Base-by-base conservation (phyloP, 53 echinoderm and acorn worm genomes). In the Patiria pectinifera region DNA sequence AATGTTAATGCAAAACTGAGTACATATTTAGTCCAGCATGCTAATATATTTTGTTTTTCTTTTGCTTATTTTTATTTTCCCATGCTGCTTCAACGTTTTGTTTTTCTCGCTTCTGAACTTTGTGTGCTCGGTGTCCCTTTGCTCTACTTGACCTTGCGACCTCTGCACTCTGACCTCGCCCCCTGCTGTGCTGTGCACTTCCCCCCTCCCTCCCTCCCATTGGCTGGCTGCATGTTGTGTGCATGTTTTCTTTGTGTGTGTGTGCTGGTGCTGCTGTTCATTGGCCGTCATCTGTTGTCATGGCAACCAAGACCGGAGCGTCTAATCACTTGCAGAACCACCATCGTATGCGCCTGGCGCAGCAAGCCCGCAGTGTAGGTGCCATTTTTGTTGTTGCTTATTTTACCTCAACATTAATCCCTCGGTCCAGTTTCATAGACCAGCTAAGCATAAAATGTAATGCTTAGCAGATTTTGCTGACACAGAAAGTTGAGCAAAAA, bases 361-460 rank as follows among this genome's bases (percentile, higher is more conserved):
- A 90, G 21, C 90, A 90, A 18, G 90, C 44, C 24, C 90, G 62
- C 21, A 90, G 90, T 90, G 90, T 90, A 90, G 90, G 90, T 90
- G 86, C 74, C 75, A 72, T 75, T 85, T 11, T 85, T 61, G 49
- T 23, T 53, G 14, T 82, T 53, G 53, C 53, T 53, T 5, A 53
- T 53, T 5, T 53, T 6, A 53, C 53, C 53, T 53, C 53, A 1
- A 5, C 8, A 6, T 5, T 6, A 53, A 53, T 53, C 8, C 53
- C 53, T 53, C 53, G 5, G 53, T 53, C 53, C 53, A 53, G 5
- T 53, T 53, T 53, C 2, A 8, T 53, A 6, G 53, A 53, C 6
- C 53, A 6, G 53, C 8, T 53, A 53, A 53, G 53, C 53, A 53
- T 5, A 53, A 53, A 53, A 53, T 6, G 8, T 66, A 11, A 66